Conservation (phyloP, 2,888 invertebrate species). For the Drosophila emarginata region DNA sequence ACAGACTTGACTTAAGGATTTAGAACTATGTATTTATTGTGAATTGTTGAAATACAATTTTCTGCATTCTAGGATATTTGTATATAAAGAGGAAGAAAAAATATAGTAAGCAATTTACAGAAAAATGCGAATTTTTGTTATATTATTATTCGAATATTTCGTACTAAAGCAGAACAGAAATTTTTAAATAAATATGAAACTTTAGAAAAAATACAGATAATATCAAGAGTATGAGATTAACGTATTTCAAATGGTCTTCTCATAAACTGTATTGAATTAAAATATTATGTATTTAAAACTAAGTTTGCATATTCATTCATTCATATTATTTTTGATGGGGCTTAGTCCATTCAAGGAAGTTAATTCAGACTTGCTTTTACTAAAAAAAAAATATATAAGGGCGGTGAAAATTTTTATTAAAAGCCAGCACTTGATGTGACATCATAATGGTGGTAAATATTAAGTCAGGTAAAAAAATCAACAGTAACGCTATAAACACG, state of each 20-base stretch:
- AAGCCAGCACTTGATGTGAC: constrained; percentile 44
- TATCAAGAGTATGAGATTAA: too few species aligned
- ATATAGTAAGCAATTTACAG: too few species aligned
- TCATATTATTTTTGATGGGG: neutral
- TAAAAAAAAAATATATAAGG: constrained; percentile 2
- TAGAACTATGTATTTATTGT: constrained; percentile 32
- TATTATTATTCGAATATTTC: too few species aligned
- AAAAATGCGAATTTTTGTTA: too few species aligned
- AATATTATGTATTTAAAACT: too few species aligned
- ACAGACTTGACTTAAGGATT: constrained; percentile 26
- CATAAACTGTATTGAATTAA: too few species aligned
- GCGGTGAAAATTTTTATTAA: constrained; percentile 18
- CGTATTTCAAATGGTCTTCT: too few species aligned
- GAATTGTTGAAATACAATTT: constrained; percentile 22
- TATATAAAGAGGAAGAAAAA: too few species aligned
- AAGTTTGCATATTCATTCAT: neutral
- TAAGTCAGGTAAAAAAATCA: constrained; percentile 39
- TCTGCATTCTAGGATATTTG: too few species aligned
- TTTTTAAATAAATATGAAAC: too few species aligned
- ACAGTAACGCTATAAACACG: constrained; percentile 4
- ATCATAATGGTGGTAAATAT: constrained; percentile 33
- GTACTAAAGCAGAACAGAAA: too few species aligned
- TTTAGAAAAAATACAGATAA: too few species aligned
- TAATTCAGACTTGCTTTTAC: constrained; percentile 14
- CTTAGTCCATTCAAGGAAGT: neutral